Evolutionary conservation across 53 echinoderm and acorn worm genomes (phyloP).

Genomic region (Astropecten irregularis): DNA sequence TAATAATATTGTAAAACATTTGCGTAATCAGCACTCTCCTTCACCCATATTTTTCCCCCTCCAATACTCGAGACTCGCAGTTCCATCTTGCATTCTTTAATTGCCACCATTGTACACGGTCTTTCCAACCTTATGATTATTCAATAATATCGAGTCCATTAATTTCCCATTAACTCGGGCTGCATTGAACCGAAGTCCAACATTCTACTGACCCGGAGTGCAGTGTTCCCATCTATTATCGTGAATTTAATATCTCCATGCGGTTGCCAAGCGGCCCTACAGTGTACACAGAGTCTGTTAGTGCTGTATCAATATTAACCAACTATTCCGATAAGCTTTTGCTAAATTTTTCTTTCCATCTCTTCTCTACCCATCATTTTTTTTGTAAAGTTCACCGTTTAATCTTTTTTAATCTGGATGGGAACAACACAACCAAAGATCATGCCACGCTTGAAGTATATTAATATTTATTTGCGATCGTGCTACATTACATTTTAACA

Average conservation of each 20-base stretch:
- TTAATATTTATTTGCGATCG: background rate
- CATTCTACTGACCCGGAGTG: constrained; percentile 5
- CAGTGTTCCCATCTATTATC: constrained; percentile 7
- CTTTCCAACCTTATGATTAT: background rate
- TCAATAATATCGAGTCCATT: constrained; percentile 32
- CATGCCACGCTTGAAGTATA: background rate
- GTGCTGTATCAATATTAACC: constrained; percentile 46
- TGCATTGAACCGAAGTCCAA: background rate
- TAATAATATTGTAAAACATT: too few species aligned
- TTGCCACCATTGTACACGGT: background rate
- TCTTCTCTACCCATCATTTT: background rate
- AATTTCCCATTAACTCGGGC: constrained; percentile 32
- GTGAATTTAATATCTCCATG: constrained; percentile 25
- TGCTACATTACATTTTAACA: too few species aligned
- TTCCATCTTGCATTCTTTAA: too few species aligned
- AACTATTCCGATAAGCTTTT: background rate
- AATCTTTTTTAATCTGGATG: constrained; percentile 10
- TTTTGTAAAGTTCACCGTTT: background rate
- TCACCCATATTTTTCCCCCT: too few species aligned
- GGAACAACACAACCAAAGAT: background rate
- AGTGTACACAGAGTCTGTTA: background rate
- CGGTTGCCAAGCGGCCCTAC: constrained; percentile 14
- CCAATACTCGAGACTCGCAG: too few species aligned
- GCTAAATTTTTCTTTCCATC: background rate
- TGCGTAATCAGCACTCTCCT: too few species aligned